A percentile compares a stretch with the other conserved stretches of the same genome.
Conservation (phyloP, 2,888 invertebrate genomes). For the Crioceris asparagi region DNA sequence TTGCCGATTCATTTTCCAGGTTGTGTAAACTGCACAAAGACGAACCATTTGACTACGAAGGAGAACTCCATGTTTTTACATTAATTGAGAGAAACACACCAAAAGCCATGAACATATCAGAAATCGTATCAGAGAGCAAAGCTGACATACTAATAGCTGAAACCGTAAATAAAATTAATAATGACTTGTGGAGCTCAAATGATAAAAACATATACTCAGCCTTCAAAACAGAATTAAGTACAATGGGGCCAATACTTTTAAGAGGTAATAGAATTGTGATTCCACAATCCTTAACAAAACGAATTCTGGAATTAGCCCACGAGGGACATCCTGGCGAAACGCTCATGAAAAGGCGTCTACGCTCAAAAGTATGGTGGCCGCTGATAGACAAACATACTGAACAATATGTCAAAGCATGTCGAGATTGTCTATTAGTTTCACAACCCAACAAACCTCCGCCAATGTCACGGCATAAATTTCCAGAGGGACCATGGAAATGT, state of each 20-base stretch:
- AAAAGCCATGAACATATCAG: constrained; percentile 13
- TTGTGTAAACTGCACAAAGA: constrained; percentile 10
- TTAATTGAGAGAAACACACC: constrained; percentile 13
- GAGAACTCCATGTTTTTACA: constrained; percentile 15
- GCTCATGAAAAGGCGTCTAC: constrained; percentile 17
- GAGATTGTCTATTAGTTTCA: constrained; percentile 14
- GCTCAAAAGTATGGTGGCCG: constrained; percentile 21
- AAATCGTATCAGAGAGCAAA: constrained; percentile 11
- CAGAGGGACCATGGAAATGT: constrained; percentile 16
- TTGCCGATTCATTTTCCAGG: constrained; percentile 22
- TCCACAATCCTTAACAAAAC: constrained; percentile 9
- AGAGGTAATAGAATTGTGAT: constrained; percentile 19
- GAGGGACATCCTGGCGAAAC: constrained; percentile 20
- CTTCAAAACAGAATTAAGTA: constrained; percentile 15
- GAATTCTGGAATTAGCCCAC: constrained; percentile 14
- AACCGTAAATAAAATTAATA: constrained; percentile 7
- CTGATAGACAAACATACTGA: constrained; percentile 14
- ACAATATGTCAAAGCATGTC: constrained; percentile 13
- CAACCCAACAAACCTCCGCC: constrained; percentile 12
- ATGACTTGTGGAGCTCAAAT: constrained; percentile 12
- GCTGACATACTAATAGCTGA: constrained; percentile 8
- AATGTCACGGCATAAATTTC: constrained; percentile 16
- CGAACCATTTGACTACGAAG: constrained; percentile 13
- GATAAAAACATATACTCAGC: constrained; percentile 15
- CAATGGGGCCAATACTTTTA: constrained; percentile 16